Evolutionary conservation across 64 coral and sea anemone species (phyloP).

Genomic region (Platygyra sinensis): DNA sequence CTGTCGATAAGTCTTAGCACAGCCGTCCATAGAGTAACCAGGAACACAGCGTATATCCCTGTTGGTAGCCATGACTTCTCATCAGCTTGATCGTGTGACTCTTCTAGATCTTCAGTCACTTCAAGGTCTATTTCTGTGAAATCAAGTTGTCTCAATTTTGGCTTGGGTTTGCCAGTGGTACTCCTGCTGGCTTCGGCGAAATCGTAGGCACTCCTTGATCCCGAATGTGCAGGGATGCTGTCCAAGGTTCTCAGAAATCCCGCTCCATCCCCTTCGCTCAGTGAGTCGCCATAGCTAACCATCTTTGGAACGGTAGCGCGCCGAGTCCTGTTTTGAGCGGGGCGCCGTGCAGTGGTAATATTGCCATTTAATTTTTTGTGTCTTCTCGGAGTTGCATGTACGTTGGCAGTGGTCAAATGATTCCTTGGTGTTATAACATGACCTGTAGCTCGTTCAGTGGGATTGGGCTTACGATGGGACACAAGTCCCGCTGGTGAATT

Average conservation of each 20-base stretch:
- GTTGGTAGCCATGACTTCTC: conserved; percentile 73
- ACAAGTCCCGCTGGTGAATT: conserved; percentile 12
- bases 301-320: conserved; percentile 21
- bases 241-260: conserved; percentile 36
- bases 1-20: conserved; percentile 72
- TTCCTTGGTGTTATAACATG: background rate
- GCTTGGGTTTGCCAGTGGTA: background rate
- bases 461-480: background rate
- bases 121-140: conserved; percentile 35
- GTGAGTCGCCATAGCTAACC: background rate
- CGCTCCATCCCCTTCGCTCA: conserved; percentile 6
- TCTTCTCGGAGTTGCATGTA: conserved; percentile 51
- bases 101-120: conserved; percentile 14
- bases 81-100: conserved; percentile 9
- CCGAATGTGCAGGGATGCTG: conserved; percentile 28
- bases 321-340: background rate
- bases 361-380: conserved; percentile 58
- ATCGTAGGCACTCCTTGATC: conserved; percentile 54
- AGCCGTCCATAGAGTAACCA: conserved; percentile 81
- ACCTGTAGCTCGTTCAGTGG: background rate
- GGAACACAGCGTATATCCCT: conserved; percentile 69
- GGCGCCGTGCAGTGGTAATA: background rate
- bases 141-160: conserved; percentile 39
- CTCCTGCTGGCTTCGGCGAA: conserved; percentile 23
- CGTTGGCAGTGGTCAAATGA: conserved; percentile 43